phyloP scores from a whole-genome alignment of 92 coral and sea anemone genomes.

The Porites divaricata region DNA sequence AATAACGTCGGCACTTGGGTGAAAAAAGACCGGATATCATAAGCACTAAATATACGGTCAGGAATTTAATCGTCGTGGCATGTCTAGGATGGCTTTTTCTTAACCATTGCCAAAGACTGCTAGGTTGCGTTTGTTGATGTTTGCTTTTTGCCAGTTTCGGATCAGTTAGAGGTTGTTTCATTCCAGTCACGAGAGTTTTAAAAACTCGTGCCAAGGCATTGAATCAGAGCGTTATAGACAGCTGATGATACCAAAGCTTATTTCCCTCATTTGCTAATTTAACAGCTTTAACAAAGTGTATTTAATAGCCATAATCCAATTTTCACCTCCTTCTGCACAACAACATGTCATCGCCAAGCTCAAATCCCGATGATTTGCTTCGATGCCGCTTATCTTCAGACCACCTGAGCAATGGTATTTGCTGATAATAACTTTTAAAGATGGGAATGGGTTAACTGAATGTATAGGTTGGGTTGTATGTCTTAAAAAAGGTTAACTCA shows the following conservation, averaged over 20 bases:
- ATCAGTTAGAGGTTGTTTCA: not conserved
- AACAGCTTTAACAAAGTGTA: slow-evolving; percentile 14
- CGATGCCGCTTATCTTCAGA: slow-evolving; percentile 11
- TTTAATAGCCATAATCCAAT: slow-evolving; percentile 25
- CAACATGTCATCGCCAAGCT: slow-evolving; percentile 26
- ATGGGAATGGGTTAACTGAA: not conserved
- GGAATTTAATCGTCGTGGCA: no score
- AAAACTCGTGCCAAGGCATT: not conserved
- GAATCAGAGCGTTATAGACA: not conserved
- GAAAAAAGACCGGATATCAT: not conserved
- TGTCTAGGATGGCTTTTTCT: no score
- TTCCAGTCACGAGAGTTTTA: not conserved
- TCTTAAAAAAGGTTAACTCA: not conserved
- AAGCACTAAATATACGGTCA: not conserved
- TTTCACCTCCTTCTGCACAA: slow-evolving; percentile 5
- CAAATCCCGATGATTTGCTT: slow-evolving; percentile 8
- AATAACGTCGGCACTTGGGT: not conserved
- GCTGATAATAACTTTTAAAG: slow-evolving; percentile 6
- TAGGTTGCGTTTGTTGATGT: no score
- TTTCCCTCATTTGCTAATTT: not conserved
- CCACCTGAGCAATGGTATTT: slow-evolving; percentile 7
- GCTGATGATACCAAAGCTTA: slow-evolving; percentile 2
- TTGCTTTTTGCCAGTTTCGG: no score
- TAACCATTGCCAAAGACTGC: no score
- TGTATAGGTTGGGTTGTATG: no score